Conservation (phyloP, 2,797 vertebrate species). For the Scleropages formosus region DNA sequence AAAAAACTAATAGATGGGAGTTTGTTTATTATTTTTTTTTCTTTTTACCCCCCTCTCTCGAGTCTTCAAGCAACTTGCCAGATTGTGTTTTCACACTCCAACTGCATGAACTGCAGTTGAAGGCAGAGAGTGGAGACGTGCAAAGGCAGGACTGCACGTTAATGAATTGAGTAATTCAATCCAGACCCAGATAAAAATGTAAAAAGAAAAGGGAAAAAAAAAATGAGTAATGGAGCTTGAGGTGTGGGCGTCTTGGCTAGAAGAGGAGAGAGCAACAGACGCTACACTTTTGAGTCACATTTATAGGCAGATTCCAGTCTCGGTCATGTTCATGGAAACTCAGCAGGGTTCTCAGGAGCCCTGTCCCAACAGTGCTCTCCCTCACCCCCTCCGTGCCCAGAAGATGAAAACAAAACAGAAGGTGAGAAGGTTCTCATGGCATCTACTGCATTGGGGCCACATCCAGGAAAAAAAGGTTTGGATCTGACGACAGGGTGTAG, state of each 20-base stretch:
- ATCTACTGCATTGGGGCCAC: constrained; percentile 25
- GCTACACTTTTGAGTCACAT: neutral
- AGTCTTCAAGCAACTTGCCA: constrained; percentile 25
- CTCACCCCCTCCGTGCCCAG: neutral
- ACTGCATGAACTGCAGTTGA: neutral
- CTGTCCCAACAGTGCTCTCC: no score
- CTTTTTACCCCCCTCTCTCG: neutral
- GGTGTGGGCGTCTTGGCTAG: constrained; percentile 12
- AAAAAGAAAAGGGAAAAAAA: neutral
- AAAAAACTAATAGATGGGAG: neutral
- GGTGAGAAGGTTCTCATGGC: constrained; percentile 5
- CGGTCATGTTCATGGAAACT: neutral
- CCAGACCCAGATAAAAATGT: constrained; percentile 23
- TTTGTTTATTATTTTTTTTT: neutral
- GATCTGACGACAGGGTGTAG: constrained; percentile 38
- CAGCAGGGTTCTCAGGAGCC: neutral
- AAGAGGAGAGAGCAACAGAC: constrained; percentile 25
- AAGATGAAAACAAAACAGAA: neutral
- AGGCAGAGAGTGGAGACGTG: neutral
- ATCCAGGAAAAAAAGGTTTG: constrained; percentile 42
- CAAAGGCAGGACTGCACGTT: constrained; percentile 10
- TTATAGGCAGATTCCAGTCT: constrained; percentile 18
- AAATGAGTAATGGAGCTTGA: neutral
- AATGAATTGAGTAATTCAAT: constrained; percentile 24
- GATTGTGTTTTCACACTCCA: constrained; percentile 23